Conservation (phyloP, 2,113 vertebrate species). For the Callipepla californica region DNA sequence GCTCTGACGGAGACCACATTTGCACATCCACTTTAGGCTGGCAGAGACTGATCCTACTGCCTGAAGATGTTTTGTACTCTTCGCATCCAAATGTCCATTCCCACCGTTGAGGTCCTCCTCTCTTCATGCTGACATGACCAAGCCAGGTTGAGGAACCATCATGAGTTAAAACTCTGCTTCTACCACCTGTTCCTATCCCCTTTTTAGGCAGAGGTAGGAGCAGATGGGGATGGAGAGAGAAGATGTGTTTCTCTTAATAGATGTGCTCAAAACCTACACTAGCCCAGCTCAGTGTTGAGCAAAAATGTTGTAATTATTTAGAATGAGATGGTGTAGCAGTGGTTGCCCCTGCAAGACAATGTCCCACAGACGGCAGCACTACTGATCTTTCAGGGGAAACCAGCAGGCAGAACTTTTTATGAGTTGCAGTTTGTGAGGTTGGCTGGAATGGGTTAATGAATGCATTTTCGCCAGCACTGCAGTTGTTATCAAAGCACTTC, state of each 20-base stretch:
- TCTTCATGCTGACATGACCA: background rate
- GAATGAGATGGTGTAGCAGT: background rate
- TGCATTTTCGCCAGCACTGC: background rate
- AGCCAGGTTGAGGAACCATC: background rate
- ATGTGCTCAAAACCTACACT: background rate
- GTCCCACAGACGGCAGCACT: background rate
- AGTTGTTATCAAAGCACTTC: background rate
- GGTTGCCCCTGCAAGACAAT: background rate
- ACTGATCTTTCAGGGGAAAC: background rate
- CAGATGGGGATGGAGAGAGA: background rate
- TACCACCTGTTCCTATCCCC: background rate
- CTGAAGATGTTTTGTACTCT: background rate
- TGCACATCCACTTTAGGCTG: background rate
- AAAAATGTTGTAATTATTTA: background rate
- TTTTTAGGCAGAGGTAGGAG: background rate
- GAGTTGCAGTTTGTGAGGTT: rapidly evolving
- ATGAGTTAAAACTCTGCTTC: background rate
- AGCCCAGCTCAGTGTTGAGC: background rate
- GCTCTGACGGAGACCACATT: background rate
- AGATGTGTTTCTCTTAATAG: background rate
- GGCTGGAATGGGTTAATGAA: background rate
- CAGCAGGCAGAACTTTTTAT: background rate
- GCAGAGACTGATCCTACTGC: background rate
- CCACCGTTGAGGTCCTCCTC: background rate
- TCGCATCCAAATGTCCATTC: background rate